Evolutionary conservation across 2,113 vertebrate species (phyloP).

Genomic region (Tragelaphus buxtoni): DNA sequence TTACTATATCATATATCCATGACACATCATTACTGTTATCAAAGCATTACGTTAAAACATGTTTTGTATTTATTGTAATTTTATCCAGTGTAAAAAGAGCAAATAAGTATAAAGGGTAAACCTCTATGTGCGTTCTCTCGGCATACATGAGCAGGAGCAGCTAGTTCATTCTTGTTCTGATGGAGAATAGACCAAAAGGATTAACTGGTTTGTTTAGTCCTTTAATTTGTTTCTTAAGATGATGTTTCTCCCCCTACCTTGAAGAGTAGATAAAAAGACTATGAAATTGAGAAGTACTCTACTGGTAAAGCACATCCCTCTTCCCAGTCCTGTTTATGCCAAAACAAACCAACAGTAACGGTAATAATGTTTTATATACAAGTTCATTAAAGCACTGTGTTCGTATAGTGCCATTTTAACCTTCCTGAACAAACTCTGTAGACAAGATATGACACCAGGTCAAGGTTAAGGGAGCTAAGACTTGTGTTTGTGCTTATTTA

Average conservation of each 20-base stretch:
- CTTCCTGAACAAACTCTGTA: conserved; percentile 9
- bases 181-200: conserved; percentile 36
- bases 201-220: conserved; percentile 57
- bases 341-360: conserved; percentile 37
- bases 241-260: neutral
- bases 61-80: conserved; percentile 62
- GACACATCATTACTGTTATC: conserved; percentile 48
- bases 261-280: conserved; percentile 15
- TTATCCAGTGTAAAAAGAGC: conserved; percentile 63
- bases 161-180: conserved; percentile 60
- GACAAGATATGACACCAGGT: neutral
- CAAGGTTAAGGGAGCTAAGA: conserved; percentile 14
- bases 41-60: conserved; percentile 51
- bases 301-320: conserved; percentile 10
- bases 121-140: conserved; percentile 45
- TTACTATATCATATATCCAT: conserved; percentile 44
- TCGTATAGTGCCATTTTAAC: conserved; percentile 29
- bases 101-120: conserved; percentile 36
- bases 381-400: conserved; percentile 1
- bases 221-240: conserved; percentile 41
- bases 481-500: neutral
- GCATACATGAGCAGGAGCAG: neutral
- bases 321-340: conserved; percentile 52
- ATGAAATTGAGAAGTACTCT: conserved; percentile 20
- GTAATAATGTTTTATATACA: conserved; percentile 59